These are phyloP conservation scores for Pionites leucogaster DNA, from an alignment of 2,113 vertebrate genomes.

Conservation along the genomic window DNA sequence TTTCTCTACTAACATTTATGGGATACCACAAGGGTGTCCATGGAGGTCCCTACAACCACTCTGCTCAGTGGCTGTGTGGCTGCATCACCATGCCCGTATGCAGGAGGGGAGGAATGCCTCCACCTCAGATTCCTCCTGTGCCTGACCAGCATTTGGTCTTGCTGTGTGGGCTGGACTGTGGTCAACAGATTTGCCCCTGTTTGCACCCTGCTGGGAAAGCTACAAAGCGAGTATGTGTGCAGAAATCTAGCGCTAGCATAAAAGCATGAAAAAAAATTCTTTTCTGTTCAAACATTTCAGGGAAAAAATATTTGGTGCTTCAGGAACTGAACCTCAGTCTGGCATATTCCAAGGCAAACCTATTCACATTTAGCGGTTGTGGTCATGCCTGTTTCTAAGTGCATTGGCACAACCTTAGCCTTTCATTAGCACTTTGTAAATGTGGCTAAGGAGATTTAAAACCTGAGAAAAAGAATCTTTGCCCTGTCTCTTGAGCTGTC, in stretches of 20 bases:
- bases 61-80: neutral
- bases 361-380: neutral
- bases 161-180: neutral
- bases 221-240: neutral
- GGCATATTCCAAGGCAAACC: neutral
- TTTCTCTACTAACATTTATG: neutral
- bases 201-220: constrained; percentile 5
- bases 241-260: neutral
- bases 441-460: constrained; percentile 14
- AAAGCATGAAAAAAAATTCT: neutral
- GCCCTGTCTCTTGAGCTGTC: neutral
- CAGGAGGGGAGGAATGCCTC: neutral
- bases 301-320: neutral
- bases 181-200: neutral
- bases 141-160: neutral
- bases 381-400: neutral
- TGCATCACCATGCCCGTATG: accelerated
- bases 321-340: neutral
- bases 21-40: neutral
- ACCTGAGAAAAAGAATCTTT: neutral
- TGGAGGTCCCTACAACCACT: neutral
- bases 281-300: constrained; percentile 7
- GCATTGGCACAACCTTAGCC: neutral
- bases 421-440: constrained; percentile 29
- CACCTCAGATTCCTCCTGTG: neutral